phyloP scores from a whole-genome alignment of 2,797 vertebrate genomes.

The Phataginus tetradactyla region DNA sequence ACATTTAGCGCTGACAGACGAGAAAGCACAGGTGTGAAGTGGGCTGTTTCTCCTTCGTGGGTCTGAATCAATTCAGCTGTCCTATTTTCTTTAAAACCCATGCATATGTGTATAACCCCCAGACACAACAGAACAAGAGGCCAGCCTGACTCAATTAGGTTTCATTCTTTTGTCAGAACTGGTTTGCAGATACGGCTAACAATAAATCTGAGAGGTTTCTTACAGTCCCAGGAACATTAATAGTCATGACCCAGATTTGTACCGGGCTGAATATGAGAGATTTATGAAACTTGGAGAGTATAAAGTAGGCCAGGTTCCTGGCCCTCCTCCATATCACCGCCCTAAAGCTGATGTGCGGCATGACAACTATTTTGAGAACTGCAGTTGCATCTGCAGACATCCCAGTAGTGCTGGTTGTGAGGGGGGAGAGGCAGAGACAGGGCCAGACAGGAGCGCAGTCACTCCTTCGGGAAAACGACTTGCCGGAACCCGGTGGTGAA shows the following conservation, averaged over 20 bases:
- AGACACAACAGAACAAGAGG: neutral
- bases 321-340: neutral
- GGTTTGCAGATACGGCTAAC: slow-evolving; percentile 18
- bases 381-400: neutral
- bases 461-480: neutral
- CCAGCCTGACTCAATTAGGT: neutral
- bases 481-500: neutral
- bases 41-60: neutral
- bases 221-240: neutral
- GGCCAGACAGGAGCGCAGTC: neutral
- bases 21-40: neutral
- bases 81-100: slow-evolving; percentile 13
- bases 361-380: neutral
- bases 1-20: neutral
- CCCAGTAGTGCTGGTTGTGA: neutral
- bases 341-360: neutral
- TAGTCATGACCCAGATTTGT: slow-evolving; percentile 57
- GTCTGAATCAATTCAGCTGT: neutral
- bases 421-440: neutral
- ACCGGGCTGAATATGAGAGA: slow-evolving; percentile 21
- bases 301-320: slow-evolving; percentile 45
- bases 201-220: slow-evolving; percentile 48
- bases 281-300: slow-evolving; percentile 45
- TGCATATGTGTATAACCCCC: neutral
- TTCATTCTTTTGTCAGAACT: neutral